phyloP scores from a whole-genome alignment of 2,113 vertebrate genomes.

The Phrynosoma blainvillii region DNA sequence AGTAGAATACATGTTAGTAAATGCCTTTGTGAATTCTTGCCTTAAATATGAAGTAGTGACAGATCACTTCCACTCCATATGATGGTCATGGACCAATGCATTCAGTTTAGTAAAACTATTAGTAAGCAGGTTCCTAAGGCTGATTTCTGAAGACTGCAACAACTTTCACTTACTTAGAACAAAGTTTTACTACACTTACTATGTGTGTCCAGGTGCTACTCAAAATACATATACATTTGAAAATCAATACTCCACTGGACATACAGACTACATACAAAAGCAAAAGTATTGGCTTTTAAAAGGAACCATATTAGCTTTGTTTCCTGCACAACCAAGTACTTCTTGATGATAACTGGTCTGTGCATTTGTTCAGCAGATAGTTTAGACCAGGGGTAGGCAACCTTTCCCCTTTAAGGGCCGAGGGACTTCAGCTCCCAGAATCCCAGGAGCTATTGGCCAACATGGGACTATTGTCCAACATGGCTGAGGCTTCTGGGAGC shows the following conservation, averaged over 20 bases:
- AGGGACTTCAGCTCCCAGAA: too few species aligned
- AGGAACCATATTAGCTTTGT: too few species aligned
- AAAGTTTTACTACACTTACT: neutral
- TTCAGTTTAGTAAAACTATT: neutral
- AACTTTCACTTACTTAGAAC: neutral
- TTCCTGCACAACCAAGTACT: neutral
- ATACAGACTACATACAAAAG: neutral
- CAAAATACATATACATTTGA: neutral
- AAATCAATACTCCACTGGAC: neutral
- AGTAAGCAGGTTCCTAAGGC: neutral
- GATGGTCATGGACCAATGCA: neutral
- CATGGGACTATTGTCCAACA: too few species aligned
- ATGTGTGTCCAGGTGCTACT: neutral
- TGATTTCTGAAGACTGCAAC: neutral
- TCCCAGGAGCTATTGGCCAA: too few species aligned
- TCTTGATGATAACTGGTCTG: neutral
- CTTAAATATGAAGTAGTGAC: neutral
- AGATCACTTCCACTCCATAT: conserved; percentile 11
- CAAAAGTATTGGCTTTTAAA: neutral
- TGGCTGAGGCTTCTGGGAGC: too few species aligned
- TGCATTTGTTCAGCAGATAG: neutral
- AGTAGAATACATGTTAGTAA: too few species aligned
- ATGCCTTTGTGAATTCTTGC: too few species aligned
- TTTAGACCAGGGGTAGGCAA: neutral
- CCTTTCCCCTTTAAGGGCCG: too few species aligned